Evolutionary conservation across 1,140 invertebrate species (phyloP).

Genomic region (Ctenoplectra terminalis): DNA sequence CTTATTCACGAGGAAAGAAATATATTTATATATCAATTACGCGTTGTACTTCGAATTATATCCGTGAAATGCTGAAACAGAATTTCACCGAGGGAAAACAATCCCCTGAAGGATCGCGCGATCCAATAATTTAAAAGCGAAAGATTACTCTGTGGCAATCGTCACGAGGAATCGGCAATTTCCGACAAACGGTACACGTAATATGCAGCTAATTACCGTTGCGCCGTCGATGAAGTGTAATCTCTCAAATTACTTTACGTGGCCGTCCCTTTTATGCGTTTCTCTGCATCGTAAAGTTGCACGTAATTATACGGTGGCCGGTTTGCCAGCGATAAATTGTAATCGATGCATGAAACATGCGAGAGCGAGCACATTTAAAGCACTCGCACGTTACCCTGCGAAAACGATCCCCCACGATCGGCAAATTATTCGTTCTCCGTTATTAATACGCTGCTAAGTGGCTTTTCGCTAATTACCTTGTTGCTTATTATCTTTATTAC

Average conservation of each 20-base stretch:
- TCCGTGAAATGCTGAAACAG: background rate
- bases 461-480: constrained; percentile 43
- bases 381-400: background rate
- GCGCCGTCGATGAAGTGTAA: background rate
- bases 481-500: constrained; percentile 48
- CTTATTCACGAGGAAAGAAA: background rate
- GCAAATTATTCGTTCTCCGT: constrained; percentile 13
- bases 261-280: constrained; percentile 8
- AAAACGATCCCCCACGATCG: background rate
- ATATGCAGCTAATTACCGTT: constrained; percentile 17
- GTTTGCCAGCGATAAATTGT: constrained; percentile 26
- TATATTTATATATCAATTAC: no score
- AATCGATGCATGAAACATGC: constrained; percentile 13
- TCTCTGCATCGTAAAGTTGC: constrained; percentile 22
- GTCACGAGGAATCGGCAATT: constrained; percentile 3
- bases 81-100: background rate
- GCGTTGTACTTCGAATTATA: background rate
- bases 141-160: constrained; percentile 11
- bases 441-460: constrained; percentile 50
- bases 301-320: constrained; percentile 18
- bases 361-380: background rate
- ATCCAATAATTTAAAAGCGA: background rate
- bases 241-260: constrained; percentile 19
- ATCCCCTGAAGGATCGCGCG: background rate
- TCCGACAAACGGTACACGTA: background rate